A percentile compares a stretch with the other conserved stretches of the same genome.
These are phyloP conservation scores for Sinotaia quadrata DNA, from an alignment of 2,888 invertebrate genomes.

Conservation along the genomic window DNA sequence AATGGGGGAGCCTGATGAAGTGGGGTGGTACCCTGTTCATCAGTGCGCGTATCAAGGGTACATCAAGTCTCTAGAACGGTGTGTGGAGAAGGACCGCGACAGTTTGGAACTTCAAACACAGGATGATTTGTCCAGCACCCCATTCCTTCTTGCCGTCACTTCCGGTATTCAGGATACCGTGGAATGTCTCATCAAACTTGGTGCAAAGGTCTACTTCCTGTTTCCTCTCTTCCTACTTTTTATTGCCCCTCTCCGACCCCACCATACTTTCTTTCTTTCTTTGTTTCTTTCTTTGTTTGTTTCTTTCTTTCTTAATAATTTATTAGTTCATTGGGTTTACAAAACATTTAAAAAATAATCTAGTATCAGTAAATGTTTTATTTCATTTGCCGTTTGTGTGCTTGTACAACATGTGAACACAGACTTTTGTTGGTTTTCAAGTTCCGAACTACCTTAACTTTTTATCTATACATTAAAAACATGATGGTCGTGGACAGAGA, in stretches of 20 bases:
- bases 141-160: constrained; percentile 67
- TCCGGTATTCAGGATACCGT: constrained; percentile 65
- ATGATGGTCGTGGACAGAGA: no score
- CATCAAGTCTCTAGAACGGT: constrained; percentile 67
- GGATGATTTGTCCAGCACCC: constrained; percentile 67
- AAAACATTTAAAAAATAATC: no score
- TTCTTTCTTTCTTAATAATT: background rate
- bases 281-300: background rate
- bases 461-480: no score
- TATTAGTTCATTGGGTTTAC: background rate
- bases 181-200: constrained; percentile 59
- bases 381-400: no score
- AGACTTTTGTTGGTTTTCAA: no score
- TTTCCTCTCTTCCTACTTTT: background rate
- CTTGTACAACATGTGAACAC: no score
- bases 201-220: constrained; percentile 57
- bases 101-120: constrained; percentile 67
- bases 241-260: background rate
- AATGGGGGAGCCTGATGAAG: constrained; percentile 62
- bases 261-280: background rate
- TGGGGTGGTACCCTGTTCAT: constrained; percentile 71
- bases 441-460: no score
- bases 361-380: no score
- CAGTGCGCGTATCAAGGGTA: constrained; percentile 69
- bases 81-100: constrained; percentile 62